These are phyloP conservation scores for Coronaproctus castanopsis DNA, from an alignment of 2,888 invertebrate species.

Conservation along the genomic window DNA sequence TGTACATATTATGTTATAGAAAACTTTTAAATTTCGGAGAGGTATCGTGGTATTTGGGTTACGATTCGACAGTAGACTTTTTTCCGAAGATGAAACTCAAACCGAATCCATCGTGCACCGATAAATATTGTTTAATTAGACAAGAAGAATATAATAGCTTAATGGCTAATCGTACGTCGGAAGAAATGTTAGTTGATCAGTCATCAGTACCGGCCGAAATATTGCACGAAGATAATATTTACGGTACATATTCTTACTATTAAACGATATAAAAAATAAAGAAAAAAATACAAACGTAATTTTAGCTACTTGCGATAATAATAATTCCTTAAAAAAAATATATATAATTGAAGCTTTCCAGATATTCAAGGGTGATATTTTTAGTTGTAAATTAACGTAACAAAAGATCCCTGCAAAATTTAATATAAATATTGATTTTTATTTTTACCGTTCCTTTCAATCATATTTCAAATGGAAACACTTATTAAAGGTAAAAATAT, in stretches of 20 bases:
- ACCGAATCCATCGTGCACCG: constrained; percentile 83
- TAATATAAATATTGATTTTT: too few species aligned
- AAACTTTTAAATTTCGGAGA: constrained; percentile 75
- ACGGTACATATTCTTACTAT: constrained; percentile 6
- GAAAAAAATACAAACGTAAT: background rate
- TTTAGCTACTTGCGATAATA: too few species aligned
- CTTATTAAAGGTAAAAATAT: too few species aligned
- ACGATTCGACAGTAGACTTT: constrained; percentile 87
- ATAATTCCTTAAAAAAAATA: background rate
- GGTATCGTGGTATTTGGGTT: constrained; percentile 83
- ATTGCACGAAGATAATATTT: constrained; percentile 13
- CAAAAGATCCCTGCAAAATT: too few species aligned
- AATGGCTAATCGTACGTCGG: constrained; percentile 32
- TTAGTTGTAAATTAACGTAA: background rate
- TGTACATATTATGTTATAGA: constrained; percentile 35
- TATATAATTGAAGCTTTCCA: too few species aligned
- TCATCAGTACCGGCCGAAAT: constrained; percentile 47
- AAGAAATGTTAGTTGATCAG: constrained; percentile 44
- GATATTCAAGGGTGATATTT: too few species aligned
- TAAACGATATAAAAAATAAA: background rate
- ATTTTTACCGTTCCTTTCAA: too few species aligned
- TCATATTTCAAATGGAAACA: too few species aligned
- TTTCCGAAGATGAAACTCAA: constrained; percentile 84
- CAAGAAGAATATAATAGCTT: constrained; percentile 40
- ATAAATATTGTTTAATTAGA: constrained; percentile 46